Evolutionary conservation across 2,888 invertebrate species (phyloP).

Genomic region (Agonopterix subpropinquella): DNA sequence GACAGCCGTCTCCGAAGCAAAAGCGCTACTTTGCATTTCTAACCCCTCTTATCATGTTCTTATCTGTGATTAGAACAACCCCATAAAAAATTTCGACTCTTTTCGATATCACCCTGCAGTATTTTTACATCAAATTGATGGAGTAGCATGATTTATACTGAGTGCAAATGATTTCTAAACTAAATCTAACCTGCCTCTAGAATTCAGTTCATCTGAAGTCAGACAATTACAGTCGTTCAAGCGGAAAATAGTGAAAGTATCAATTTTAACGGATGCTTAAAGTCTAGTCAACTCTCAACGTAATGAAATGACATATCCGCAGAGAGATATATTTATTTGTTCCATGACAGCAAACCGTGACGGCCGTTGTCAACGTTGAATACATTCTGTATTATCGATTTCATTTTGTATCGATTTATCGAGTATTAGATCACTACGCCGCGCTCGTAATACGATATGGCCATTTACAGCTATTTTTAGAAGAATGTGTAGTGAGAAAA

Average conservation of each 20-base stretch:
- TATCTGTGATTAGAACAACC: too few relatives aligned
- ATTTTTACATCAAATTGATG: too few relatives aligned
- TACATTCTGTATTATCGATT: not conserved
- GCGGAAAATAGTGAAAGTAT: constrained; percentile 47
- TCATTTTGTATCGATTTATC: not conserved
- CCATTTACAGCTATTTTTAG: too few relatives aligned
- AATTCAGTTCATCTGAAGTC: constrained; percentile 12
- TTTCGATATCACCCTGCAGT: too few relatives aligned
- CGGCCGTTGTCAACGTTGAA: not conserved
- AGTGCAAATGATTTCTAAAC: too few relatives aligned
- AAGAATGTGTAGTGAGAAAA: too few relatives aligned
- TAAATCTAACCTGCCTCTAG: not conserved
- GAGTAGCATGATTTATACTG: too few relatives aligned
- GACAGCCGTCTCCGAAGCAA: too few relatives aligned
- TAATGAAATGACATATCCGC: constrained; percentile 6
- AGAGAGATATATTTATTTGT: not conserved
- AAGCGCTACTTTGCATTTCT: too few relatives aligned
- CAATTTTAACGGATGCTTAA: constrained; percentile 28
- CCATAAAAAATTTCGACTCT: too few relatives aligned
- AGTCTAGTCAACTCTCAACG: constrained; percentile 19
- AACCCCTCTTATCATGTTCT: too few relatives aligned
- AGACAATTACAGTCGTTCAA: constrained; percentile 28
- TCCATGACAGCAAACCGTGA: constrained; percentile 2
- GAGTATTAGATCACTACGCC: not conserved
- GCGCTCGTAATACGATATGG: too few relatives aligned